phyloP scores from a whole-genome alignment of 2,113 vertebrate species.

The Thoracochromis brauschi region DNA sequence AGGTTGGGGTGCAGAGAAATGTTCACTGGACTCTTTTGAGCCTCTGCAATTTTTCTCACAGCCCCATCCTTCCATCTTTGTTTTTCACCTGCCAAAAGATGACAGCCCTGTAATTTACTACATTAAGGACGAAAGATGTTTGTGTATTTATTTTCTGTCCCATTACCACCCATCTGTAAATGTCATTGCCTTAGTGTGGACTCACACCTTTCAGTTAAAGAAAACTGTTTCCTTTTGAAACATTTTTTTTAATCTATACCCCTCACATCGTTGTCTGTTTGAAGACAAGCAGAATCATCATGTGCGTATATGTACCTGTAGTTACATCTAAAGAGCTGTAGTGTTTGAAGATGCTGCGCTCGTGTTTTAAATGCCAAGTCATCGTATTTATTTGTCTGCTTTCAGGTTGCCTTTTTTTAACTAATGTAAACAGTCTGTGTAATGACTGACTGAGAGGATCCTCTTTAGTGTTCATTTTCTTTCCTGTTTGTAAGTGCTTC shows the following conservation, averaged over 20 bases:
- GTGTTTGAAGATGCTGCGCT: conserved; percentile 31
- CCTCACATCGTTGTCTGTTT: conserved; percentile 23
- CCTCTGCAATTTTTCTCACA: conserved; percentile 1
- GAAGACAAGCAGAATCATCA: conserved; percentile 10
- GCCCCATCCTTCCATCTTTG: background rate
- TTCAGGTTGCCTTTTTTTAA: conserved; percentile 64
- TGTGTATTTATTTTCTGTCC: conserved; percentile 49
- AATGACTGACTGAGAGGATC: background rate
- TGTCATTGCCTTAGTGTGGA: conserved; percentile 59
- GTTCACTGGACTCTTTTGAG: conserved; percentile 8
- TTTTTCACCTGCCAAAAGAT: conserved; percentile 10
- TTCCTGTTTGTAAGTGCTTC: background rate
- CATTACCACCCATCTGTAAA: conserved; percentile 27
- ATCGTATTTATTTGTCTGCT: conserved; percentile 57
- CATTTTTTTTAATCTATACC: conserved; percentile 14
- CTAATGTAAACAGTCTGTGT: background rate
- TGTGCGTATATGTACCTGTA: background rate
- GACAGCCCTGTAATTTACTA: background rate
- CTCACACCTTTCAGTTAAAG: conserved; percentile 49
- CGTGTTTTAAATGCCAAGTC: conserved; percentile 50
- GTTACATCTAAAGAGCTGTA: conserved; percentile 11
- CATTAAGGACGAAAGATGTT: background rate
- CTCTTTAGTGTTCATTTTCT: background rate
- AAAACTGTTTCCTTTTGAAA: conserved; percentile 38
- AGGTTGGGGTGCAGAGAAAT: background rate